phyloP scores from a whole-genome alignment of 2,113 vertebrate species.

The Amazona guildingii region DNA sequence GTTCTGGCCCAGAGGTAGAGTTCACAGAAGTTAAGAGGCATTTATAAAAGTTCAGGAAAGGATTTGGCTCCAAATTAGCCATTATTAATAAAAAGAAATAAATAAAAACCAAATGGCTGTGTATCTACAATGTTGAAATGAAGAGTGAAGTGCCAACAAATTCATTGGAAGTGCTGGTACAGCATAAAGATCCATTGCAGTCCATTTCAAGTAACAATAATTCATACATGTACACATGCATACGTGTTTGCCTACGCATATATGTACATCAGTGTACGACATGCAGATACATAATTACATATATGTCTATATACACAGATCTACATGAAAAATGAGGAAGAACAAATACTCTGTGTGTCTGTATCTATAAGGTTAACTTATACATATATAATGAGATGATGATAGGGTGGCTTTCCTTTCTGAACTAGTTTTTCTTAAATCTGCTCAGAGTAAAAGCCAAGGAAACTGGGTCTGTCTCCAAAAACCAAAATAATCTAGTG shows the following conservation, averaged over 20 bases:
- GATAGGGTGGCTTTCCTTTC: background rate
- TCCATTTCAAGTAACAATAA: background rate
- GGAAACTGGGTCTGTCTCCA: background rate
- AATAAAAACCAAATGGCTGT: background rate
- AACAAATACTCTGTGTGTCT: background rate
- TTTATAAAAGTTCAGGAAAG: background rate
- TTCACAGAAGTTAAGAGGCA: background rate
- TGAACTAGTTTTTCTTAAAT: background rate
- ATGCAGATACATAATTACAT: background rate
- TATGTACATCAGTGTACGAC: background rate
- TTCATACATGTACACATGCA: background rate
- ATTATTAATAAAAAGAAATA: background rate
- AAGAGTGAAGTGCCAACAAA: background rate
- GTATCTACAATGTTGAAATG: background rate
- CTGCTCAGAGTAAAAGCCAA: background rate
- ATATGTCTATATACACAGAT: background rate
- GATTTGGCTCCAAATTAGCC: background rate
- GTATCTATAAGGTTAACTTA: background rate
- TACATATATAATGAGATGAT: background rate
- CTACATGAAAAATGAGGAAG: background rate
- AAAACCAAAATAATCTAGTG: background rate
- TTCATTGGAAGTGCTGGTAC: background rate
- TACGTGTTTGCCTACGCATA: fast-evolving
- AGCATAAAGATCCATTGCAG: background rate
- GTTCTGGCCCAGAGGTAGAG: background rate